These are phyloP conservation scores for Clistopyga incitator DNA, from an alignment of 2,888 invertebrate species.

Conservation along the genomic window DNA sequence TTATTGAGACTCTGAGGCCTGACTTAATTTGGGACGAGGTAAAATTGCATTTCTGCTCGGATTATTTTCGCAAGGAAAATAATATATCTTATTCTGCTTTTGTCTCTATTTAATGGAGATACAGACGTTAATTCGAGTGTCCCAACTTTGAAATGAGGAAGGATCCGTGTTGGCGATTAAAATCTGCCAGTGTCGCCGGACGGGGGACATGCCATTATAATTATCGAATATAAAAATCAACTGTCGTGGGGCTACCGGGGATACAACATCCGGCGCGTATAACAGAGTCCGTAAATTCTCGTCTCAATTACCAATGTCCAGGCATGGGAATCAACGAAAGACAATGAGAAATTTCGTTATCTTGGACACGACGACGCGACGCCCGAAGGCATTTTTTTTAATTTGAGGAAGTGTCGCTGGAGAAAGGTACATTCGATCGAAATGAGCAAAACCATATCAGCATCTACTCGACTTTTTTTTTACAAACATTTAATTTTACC, in stretches of 20 bases:
- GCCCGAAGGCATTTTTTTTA: background rate
- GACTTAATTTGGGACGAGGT: background rate
- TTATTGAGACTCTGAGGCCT: no score
- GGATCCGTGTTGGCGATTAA: constrained; percentile 52
- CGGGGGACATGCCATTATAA: constrained; percentile 63
- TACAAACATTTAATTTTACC: no score
- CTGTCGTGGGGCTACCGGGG: constrained; percentile 44
- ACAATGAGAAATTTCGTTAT: constrained; percentile 42
- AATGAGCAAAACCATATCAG: no score
- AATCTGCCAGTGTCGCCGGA: constrained; percentile 55
- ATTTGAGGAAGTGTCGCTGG: no score
- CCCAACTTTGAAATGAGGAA: constrained; percentile 34
- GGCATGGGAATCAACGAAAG: constrained; percentile 53
- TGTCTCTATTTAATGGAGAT: constrained; percentile 16
- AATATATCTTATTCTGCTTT: constrained; percentile 13
- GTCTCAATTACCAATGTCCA: constrained; percentile 45
- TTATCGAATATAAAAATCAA: constrained; percentile 63
- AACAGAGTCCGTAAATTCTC: constrained; percentile 22
- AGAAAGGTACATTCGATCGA: no score
- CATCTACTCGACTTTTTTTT: no score
- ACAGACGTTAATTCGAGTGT: constrained; percentile 19
- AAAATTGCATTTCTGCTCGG: constrained; percentile 44
- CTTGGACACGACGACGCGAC: constrained; percentile 24
- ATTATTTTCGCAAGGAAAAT: background rate
- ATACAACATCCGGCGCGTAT: constrained; percentile 61